Conservation (phyloP, 2,888 invertebrate species). For the Ellobium chinense region DNA sequence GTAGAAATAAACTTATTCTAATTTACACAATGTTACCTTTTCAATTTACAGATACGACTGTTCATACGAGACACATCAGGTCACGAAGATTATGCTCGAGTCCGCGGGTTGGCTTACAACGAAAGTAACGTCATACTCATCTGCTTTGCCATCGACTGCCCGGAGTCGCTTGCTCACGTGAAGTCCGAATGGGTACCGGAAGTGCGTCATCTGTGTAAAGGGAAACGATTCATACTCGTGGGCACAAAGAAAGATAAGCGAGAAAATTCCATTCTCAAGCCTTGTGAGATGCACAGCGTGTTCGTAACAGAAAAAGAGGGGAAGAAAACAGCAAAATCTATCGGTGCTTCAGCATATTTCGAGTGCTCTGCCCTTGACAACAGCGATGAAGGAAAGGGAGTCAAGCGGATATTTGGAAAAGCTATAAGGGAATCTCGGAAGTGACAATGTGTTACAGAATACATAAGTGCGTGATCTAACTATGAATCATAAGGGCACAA, state of each 20-base stretch:
- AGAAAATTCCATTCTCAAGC: neutral
- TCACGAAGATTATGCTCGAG: conserved; percentile 15
- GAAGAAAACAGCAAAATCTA: conserved; percentile 12
- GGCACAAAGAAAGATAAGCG: conserved; percentile 31
- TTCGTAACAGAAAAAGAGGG: conserved; percentile 22
- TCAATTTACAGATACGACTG: conserved; percentile 15
- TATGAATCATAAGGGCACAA: no score
- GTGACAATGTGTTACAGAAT: no score
- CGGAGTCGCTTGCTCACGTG: neutral
- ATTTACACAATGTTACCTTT: neutral
- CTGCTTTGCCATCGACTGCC: conserved; percentile 31
- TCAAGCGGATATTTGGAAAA: conserved; percentile 29
- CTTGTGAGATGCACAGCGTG: neutral
- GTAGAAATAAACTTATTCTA: neutral
- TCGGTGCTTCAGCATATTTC: conserved; percentile 27
- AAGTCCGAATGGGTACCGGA: conserved; percentile 27
- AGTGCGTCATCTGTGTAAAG: conserved; percentile 8
- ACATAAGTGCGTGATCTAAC: no score
- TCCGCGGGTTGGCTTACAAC: conserved; percentile 23
- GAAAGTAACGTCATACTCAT: conserved; percentile 18
- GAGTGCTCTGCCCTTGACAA: conserved; percentile 29
- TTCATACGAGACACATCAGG: conserved; percentile 7
- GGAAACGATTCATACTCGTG: conserved; percentile 22
- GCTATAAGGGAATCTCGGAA: conserved; percentile 19
- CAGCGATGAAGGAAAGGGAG: neutral